Conservation (phyloP, 1,140 invertebrate genomes). For the Aphaenogaster rudis region DNA sequence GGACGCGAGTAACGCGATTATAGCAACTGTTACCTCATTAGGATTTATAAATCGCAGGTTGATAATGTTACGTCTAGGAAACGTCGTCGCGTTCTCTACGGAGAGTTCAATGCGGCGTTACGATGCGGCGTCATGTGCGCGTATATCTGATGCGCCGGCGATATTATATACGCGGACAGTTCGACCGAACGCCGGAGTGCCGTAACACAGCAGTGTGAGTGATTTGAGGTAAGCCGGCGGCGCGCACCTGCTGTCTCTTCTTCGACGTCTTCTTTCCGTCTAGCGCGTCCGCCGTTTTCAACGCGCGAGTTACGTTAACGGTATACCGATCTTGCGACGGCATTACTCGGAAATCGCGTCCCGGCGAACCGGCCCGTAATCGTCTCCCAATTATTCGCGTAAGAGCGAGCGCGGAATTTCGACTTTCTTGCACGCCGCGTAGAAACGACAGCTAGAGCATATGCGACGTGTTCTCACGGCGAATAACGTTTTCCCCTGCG, state of each 20-base stretch:
- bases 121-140: slow-evolving; percentile 52
- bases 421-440: slow-evolving; percentile 42
- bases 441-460: neutral
- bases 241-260: slow-evolving; percentile 51
- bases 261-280: slow-evolving; percentile 47
- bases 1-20: slow-evolving; percentile 30
- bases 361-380: slow-evolving; percentile 30
- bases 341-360: slow-evolving; percentile 64
- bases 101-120: slow-evolving; percentile 54
- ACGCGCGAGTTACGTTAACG: slow-evolving; percentile 62
- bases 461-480: neutral
- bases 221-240: slow-evolving; percentile 52
- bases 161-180: slow-evolving; percentile 38
- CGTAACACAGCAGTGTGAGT: slow-evolving; percentile 46
- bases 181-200: neutral
- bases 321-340: slow-evolving; percentile 63
- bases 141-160: slow-evolving; percentile 25
- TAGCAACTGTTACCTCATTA: slow-evolving; percentile 56
- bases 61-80: slow-evolving; percentile 8
- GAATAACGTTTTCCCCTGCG: neutral
- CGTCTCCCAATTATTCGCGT: slow-evolving; percentile 60
- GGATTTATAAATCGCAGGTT: slow-evolving; percentile 46
- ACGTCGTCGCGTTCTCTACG: neutral
- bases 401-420: slow-evolving; percentile 63
- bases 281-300: slow-evolving; percentile 46